Conservation (phyloP, 2,888 invertebrate genomes). For the Dasypogon diadema region DNA sequence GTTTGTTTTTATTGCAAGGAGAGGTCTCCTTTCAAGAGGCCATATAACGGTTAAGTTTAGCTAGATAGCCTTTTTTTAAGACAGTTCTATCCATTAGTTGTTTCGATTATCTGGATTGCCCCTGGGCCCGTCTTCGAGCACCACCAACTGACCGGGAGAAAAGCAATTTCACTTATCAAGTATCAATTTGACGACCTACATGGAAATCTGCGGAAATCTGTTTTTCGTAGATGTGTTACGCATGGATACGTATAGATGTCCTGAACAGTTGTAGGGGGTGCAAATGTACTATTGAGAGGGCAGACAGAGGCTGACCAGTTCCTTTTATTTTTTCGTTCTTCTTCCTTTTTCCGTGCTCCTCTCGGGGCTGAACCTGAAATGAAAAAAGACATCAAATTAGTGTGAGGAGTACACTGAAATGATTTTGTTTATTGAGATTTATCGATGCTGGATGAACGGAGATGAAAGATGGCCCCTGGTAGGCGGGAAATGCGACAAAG, state of each 20-base stretch:
- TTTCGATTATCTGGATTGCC: neutral
- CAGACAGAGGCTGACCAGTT: neutral
- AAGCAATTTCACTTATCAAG: conserved; percentile 18
- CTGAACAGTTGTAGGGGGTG: too few species aligned
- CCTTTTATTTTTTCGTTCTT: neutral
- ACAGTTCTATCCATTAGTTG: neutral
- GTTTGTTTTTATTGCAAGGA: neutral
- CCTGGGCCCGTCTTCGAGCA: neutral
- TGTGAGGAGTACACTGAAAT: neutral
- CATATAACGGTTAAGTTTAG: conserved; percentile 6
- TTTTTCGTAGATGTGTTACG: too few species aligned
- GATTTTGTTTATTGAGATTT: conserved; percentile 4
- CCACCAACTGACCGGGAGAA: neutral
- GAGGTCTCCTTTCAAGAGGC: neutral
- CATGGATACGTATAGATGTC: too few species aligned
- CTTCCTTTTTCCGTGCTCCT: neutral
- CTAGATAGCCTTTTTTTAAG: neutral
- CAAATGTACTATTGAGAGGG: neutral
- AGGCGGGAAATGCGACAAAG: neutral
- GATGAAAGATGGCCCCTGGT: neutral
- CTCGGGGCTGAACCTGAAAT: neutral
- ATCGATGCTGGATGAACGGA: neutral
- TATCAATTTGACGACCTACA: conserved; percentile 5
- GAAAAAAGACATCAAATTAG: conserved; percentile 1
- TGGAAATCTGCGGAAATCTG: neutral